These are phyloP conservation scores for Lepidurus couesii DNA, from an alignment of 1,140 invertebrate genomes.

Conservation along the genomic window DNA sequence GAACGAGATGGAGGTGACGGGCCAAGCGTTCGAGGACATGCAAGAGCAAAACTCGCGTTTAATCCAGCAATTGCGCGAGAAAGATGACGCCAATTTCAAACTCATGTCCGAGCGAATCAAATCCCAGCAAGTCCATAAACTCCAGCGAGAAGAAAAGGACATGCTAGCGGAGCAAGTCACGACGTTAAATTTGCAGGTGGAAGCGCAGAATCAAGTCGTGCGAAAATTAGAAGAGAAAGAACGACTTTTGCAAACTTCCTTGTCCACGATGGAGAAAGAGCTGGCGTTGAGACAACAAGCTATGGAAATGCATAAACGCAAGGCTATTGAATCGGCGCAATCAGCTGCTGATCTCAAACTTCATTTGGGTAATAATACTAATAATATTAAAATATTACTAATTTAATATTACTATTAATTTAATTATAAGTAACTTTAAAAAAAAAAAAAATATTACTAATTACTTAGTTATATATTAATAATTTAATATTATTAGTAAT, in stretches of 20 bases:
- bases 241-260: conserved; percentile 81
- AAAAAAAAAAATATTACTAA: too few species aligned
- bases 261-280: conserved; percentile 92
- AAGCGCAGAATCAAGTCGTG: conserved; percentile 90
- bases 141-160: conserved; percentile 90
- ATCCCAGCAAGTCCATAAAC: conserved; percentile 90
- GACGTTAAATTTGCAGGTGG: conserved; percentile 85
- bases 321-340: conserved; percentile 88
- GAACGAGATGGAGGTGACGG: conserved; percentile 99
- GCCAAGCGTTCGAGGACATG: conserved; percentile 98
- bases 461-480: too few species aligned
- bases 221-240: conserved; percentile 96
- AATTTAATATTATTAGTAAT: too few species aligned
- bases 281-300: conserved; percentile 80
- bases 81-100: conserved; percentile 99
- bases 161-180: conserved; percentile 79
- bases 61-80: conserved; percentile 92
- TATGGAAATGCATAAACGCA: conserved; percentile 96
- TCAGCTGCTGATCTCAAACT: conserved; percentile 95
- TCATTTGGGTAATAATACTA: conserved; percentile 69
- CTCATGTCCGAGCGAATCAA: conserved; percentile 98
- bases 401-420: too few species aligned
- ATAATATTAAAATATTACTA: conserved; percentile 37
- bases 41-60: conserved; percentile 96
- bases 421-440: too few species aligned